phyloP scores from a whole-genome alignment of 1,140 invertebrate genomes.

The Propsilocerus akamusi region DNA sequence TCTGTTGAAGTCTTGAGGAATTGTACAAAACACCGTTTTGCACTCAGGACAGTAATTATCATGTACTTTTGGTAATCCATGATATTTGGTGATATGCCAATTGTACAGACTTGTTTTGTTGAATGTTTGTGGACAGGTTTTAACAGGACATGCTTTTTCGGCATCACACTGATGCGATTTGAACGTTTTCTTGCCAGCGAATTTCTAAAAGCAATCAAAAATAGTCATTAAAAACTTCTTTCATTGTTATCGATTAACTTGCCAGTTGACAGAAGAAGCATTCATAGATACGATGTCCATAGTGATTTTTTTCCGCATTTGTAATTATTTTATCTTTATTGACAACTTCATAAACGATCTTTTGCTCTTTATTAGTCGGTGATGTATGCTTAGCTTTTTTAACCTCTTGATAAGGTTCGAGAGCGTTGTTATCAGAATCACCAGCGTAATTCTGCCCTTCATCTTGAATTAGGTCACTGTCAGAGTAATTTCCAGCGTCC shows the following conservation, averaged over 20 bases:
- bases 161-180: neutral
- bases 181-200: neutral
- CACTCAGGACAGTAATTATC: neutral
- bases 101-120: neutral
- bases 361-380: no score
- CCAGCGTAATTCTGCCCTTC: no score
- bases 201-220: no score
- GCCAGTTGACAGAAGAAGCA: neutral
- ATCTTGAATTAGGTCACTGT: no score
- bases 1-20: neutral
- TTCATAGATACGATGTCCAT: neutral
- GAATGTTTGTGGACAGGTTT: neutral
- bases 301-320: neutral
- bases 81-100: neutral
- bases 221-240: no score
- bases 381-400: neutral
- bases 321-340: neutral
- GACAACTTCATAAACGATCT: neutral
- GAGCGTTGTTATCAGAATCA: no score
- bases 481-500: no score
- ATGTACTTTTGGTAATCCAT: neutral
- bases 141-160: neutral
- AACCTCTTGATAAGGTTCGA: no score
- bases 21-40: neutral
- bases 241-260: no score